Evolutionary conservation across 2,888 invertebrate genomes (phyloP), one percentile per base, ranked within the genome.

Genomic region (Stratiomys singularior): DNA sequence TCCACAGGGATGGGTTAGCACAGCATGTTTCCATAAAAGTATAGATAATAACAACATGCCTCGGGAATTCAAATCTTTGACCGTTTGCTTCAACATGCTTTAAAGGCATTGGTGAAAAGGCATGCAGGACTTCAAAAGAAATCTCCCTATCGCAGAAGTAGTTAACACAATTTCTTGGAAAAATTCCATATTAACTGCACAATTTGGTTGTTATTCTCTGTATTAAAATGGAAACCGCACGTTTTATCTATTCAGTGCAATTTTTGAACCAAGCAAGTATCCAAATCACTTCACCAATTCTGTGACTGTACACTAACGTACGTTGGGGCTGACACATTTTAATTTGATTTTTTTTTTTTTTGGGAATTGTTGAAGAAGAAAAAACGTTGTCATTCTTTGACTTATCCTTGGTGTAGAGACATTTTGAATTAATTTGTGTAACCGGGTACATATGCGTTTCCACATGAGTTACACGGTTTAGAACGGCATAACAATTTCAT

Each of bases 261-360:
- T 60, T 21, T 21, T 11, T 23, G 60, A 60, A 25, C 11, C 25
- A 25, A 60, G 60, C 23, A 11, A 60, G 21, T 23, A 60, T 3
- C 25, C 23, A 28, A 64, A 30, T 64, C 28, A 30, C 28, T 64
- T 28, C 23, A 30, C n/a, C 13, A n/a, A 64, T 64, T n/a, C 23
- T 64, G 28, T 64, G 64, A 64, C 64, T 30, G 0, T 28, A 30
- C 5, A 28, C 9, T 64, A 27, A 9, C 37, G 37, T 37, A 13
- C 64, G 28, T 28, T 64, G 64, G 15, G 64, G 27, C 30, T 64
- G 64, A 30, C 64, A 64, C 1, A 64, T 64, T 64, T 64, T 64
- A 64, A 64, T 64, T 64, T 30, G 64, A 1, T 64, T 64, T 64
- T 30, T 28, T 9, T 9, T 37, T 37, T n/a, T n/a, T n/a, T n/a